Evolutionary conservation across 2,888 invertebrate species (phyloP), one percentile per base, ranked within the genome.

Genomic region (Drosophila niveifrons): DNA sequence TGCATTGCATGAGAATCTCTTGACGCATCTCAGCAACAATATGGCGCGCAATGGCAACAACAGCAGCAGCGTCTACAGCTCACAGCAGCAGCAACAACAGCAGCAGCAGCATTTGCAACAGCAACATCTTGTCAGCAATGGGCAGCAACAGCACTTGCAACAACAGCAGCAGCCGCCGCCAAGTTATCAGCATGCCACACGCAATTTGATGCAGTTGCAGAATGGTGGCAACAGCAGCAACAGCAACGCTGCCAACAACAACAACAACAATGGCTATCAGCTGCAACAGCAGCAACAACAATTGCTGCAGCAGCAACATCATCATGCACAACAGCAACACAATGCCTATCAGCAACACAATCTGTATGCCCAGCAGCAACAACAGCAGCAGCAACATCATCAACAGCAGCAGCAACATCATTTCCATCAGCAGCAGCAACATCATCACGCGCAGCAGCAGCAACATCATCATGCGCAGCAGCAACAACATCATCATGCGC

Each of bases 1-100:
- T 89, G 94, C 95, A 4, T 95, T 96, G 90, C 95, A 96, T 55
- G 97, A 97, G 86, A 96, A 96, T 92, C 94, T 95, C 63, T 94
- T 95, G 69, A 91, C 91, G 53, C 92, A 92, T 84, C 93, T 95
- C 81, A 94, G 93, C 90, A 93, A 82, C 66, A 91, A 90, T 29
- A 87, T 91, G 53, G 73, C 82, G 44, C 83, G 90, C 41, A 80
- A 90, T 92, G 80, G 91, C 96, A 66, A 93, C 94, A 89, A 90
- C 94, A 80, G 9, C 94, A 89, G 90, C 94, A 80, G 9, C 3
- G 36, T 57, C 10, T 80, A 64, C 39, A 59, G 9, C 65, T 31
- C 76, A 90, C 93, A 81, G 90, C 96, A 95, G 84, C 93, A 89
- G 90, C 93, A 83, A 91, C 96, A 95, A 6, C 7, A n/a, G 93